These are phyloP conservation scores for Malaclemys terrapin DNA, from an alignment of 2,113 vertebrate species.

Conservation along the genomic window DNA sequence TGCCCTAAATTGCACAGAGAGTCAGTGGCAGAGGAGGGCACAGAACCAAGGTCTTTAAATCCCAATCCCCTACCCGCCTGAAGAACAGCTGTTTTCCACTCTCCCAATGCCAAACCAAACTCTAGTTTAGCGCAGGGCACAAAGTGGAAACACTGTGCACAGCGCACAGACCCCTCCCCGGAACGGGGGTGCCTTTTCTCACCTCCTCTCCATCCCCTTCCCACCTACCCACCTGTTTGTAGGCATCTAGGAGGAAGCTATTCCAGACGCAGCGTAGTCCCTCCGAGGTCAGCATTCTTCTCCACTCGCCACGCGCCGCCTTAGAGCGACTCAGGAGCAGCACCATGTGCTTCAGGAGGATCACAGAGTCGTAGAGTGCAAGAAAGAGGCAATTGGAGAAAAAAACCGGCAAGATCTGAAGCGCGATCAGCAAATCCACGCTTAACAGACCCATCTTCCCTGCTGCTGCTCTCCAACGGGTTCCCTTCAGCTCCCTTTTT, in stretches of 20 bases:
- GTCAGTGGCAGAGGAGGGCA: background rate
- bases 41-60: background rate
- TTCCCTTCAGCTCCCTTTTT: slow-evolving; percentile 65
- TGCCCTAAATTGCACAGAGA: background rate
- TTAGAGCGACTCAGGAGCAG: slow-evolving; percentile 88
- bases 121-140: background rate
- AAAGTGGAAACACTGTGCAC: accelerated
- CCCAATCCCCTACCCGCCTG: background rate
- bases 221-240: slow-evolving; percentile 92
- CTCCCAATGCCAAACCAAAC: background rate
- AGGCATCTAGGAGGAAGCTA: slow-evolving; percentile 95
- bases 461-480: slow-evolving; percentile 61
- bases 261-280: slow-evolving; percentile 97
- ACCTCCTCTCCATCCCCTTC: accelerated
- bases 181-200: accelerated
- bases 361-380: slow-evolving; percentile 95
- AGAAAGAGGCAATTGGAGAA: slow-evolving; percentile 98
- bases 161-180: background rate
- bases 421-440: slow-evolving; percentile 93
- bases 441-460: slow-evolving; percentile 91
- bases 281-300: slow-evolving; percentile 95
- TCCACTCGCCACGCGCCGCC: slow-evolving; percentile 87
- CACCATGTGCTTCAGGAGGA: slow-evolving; percentile 93
- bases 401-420: slow-evolving; percentile 96
- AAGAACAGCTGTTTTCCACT: background rate